A percentile compares a stretch with the other conserved stretches of the same genome.
Evolutionary conservation across 2,113 vertebrate genomes (phyloP).

Genomic region (Limanda limanda): DNA sequence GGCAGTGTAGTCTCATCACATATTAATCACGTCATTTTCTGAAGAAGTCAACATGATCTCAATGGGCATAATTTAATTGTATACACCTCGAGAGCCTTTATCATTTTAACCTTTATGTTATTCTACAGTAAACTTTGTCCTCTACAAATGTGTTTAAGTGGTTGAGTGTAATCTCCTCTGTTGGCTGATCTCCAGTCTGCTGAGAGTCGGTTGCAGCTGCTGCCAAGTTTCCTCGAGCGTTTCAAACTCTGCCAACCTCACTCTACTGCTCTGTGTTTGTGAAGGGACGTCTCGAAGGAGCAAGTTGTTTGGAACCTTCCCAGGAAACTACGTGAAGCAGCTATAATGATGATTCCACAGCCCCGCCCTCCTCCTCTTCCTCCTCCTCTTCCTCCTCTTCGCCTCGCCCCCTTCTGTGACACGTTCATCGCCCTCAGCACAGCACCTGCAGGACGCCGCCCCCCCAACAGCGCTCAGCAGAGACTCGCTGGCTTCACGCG

Average conservation of each 20-base stretch:
- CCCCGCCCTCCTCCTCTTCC: slow-evolving; percentile 19
- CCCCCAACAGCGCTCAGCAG: slow-evolving; percentile 27
- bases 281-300: slow-evolving; percentile 96
- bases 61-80: not conserved
- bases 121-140: not conserved
- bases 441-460: slow-evolving; percentile 78
- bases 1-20: slow-evolving; percentile 18
- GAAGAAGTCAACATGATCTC: not conserved
- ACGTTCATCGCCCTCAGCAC: slow-evolving; percentile 77
- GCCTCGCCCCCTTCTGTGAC: slow-evolving; percentile 54
- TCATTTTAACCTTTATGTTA: not conserved
- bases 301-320: slow-evolving; percentile 98
- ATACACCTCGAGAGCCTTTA: not conserved
- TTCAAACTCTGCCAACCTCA: not conserved
- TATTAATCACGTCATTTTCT: not conserved
- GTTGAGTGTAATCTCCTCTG: not conserved
- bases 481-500: slow-evolving; percentile 68
- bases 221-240: not conserved
- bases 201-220: not conserved
- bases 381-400: slow-evolving; percentile 27
- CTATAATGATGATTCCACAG: slow-evolving; percentile 86
- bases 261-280: slow-evolving; percentile 61
- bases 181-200: slow-evolving; percentile 12
- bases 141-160: not conserved
- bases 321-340: slow-evolving; percentile 98